Evolutionary conservation across 1,140 invertebrate genomes (phyloP), one percentile per base, ranked within the genome.

Genomic region (Reticulitermes speratus): DNA sequence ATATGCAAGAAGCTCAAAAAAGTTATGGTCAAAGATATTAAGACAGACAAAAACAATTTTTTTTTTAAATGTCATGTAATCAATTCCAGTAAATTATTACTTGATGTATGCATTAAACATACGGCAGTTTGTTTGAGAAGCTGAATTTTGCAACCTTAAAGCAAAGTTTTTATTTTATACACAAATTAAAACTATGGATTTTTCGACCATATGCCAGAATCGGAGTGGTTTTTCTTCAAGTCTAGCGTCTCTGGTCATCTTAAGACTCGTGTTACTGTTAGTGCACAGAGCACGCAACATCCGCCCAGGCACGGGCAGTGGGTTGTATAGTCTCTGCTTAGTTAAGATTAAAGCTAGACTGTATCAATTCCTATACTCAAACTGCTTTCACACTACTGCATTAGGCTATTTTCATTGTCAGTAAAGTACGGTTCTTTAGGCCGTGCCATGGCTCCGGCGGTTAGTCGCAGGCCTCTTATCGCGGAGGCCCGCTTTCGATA

Each of bases 1-100:
- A 85, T 84, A 84, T 84, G 52, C 65, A 82, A 44, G 59, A 12
- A 55, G 55, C 21, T n/a, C 23, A 21, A 55, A 65, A 52, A 86
- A 75, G 81, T 45, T 48, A 75, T 69, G 65, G 14, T 23, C 44
- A 44, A 48, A 65, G 69, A 82, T 38, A 44, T 69, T 44, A 81
- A 55, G 11, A 44, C 14, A 8, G 48, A 11, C 44, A 45, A 82
- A 16, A 48, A 69, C 12, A 55, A 1, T 55, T 55, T 1, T 55
- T 55, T 38, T 38, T 30, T 75, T 14, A 9, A 16, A n/a, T 30
- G n/a, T 25, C 11, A n/a, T 9, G 8, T 25, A n/a, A 75, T n/a
- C n/a, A 9, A 75, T 11, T n/a, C 7, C n/a, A 75, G 2, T n/a
- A 0, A 6, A 75, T 75, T 75, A n/a, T 19, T 30, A 25, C 65